Base-by-base conservation (phyloP, 2,888 invertebrate genomes). In the Oligia fasciuncula region DNA sequence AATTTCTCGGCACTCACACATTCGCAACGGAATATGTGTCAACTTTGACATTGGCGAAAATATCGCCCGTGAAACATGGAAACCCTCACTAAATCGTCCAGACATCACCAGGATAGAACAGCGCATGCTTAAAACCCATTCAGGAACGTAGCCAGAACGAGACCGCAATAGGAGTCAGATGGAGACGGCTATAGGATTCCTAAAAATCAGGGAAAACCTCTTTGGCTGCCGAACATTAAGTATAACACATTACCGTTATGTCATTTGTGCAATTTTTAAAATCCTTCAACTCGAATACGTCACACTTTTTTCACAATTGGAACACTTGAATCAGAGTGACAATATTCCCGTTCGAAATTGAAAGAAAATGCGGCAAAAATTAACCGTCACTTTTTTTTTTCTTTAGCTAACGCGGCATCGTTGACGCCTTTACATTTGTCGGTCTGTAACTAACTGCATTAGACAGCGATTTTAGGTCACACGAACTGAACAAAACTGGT, bases 81-180 rank as follows among this genome's bases (percentile, higher is more conserved):
- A 81, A 79, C 78, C 68, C 78, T 86, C 63, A 79, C 73, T 70
- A 84, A 80, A 84, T 81, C 40, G 84, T 85, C 89, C 89, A 89
- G 78, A 90, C 90, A 85, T 78, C 13, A 78, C 76, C 78, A 79
- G 73, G 78, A 73, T 4, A 76, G 60, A 43, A 87, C 69, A 84
- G 96, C 96, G 96, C 96, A 96, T 95, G 96, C 91, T 90, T 94
- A 91, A 91, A 88, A 89, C 91, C 93, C 95, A 96, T 96, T 96
- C 92, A 95, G 94, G 93, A 95, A 95, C 90, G 92, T 86, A 86
- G 88, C 78, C 57, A 87, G 92, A 95, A 80, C 77, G 92, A 88
- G 94, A 95, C 87, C 85, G 86, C 88, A 79, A 87, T 77, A 86
- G 76, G 87, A 77, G 94, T 66, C 87, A 35, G 85, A 94, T 60